Percentiles rank a stretch among this genome's conserved stretches.
phyloP scores from a whole-genome alignment of 2,797 vertebrate species.

The Melanotaenia trifasciata region DNA sequence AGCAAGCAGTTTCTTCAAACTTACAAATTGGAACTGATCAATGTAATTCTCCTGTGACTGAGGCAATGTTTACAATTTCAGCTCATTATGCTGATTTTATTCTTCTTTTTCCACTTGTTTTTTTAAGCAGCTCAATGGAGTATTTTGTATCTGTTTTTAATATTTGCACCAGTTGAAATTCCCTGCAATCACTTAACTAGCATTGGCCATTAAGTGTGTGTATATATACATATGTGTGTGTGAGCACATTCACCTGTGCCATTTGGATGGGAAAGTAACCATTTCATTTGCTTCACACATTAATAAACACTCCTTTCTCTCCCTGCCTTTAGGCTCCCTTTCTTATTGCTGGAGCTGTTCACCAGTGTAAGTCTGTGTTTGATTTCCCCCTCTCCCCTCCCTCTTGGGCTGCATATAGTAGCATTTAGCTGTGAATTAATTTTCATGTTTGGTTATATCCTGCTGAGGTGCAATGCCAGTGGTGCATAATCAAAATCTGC shows the following conservation, averaged over 20 bases:
- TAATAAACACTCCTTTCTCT: slow-evolving; percentile 71
- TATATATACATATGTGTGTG: background rate
- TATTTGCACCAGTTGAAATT: slow-evolving; percentile 56
- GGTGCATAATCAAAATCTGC: slow-evolving; percentile 81
- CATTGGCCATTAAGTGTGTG: slow-evolving; percentile 32
- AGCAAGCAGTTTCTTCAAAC: slow-evolving; percentile 35
- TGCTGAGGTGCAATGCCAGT: slow-evolving; percentile 82
- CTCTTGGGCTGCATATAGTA: slow-evolving; percentile 79
- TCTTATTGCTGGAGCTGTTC: slow-evolving; percentile 60
- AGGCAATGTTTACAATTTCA: slow-evolving; percentile 60
- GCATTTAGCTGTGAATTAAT: slow-evolving; percentile 86
- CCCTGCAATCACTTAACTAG: slow-evolving; percentile 21
- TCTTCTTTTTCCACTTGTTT: slow-evolving; percentile 60
- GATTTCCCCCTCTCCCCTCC: slow-evolving; percentile 66
- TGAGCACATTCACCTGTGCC: slow-evolving; percentile 6
- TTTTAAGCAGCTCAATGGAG: slow-evolving; percentile 65
- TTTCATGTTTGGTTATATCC: slow-evolving; percentile 85
- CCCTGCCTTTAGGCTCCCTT: slow-evolving; percentile 74
- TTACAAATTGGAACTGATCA: slow-evolving; percentile 60
- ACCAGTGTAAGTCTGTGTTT: slow-evolving; percentile 76
- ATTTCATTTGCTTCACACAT: slow-evolving; percentile 74
- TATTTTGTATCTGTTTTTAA: slow-evolving; percentile 67
- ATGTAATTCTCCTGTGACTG: slow-evolving; percentile 58
- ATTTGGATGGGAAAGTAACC: slow-evolving; percentile 30
- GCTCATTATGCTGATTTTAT: slow-evolving; percentile 72